Evolutionary conservation across 1,140 invertebrate genomes (phyloP).

Genomic region (Arion vulgaris): DNA sequence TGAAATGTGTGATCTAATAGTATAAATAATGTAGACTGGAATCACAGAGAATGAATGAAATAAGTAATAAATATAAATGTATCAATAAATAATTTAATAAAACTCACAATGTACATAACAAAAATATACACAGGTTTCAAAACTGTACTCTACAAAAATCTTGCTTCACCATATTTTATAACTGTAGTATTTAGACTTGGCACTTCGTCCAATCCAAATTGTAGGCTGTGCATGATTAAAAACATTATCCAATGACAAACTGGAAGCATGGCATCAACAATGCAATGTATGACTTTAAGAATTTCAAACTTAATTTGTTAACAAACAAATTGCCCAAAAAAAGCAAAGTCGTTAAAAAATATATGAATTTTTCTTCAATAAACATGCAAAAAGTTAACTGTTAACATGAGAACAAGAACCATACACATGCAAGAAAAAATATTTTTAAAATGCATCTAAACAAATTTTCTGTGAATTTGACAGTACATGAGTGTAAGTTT

Average conservation of each 20-base stretch:
- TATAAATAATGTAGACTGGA: background rate
- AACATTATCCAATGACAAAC: background rate
- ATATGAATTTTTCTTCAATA: background rate
- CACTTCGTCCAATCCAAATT: background rate
- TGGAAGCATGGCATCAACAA: conserved; percentile 24
- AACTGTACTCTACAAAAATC: background rate
- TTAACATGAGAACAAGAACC: conserved; percentile 26
- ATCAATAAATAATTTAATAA: background rate
- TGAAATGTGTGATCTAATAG: background rate
- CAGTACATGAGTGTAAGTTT: background rate
- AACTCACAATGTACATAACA: background rate
- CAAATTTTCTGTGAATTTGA: background rate
- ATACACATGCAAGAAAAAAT: conserved; percentile 17
- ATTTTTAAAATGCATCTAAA: conserved; percentile 4
- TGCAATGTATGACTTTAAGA: background rate
- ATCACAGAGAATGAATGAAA: background rate
- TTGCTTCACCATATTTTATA: background rate
- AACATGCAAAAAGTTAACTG: conserved; percentile 23
- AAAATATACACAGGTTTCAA: background rate
- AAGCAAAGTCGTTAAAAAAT: conserved; percentile 7
- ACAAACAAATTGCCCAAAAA: conserved; percentile 8
- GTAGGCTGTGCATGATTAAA: background rate
- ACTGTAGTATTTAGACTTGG: background rate
- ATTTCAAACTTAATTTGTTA: background rate
- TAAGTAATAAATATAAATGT: background rate